phyloP scores from a whole-genome alignment of 1,140 invertebrate species.

The Trichonephila clavipes region DNA sequence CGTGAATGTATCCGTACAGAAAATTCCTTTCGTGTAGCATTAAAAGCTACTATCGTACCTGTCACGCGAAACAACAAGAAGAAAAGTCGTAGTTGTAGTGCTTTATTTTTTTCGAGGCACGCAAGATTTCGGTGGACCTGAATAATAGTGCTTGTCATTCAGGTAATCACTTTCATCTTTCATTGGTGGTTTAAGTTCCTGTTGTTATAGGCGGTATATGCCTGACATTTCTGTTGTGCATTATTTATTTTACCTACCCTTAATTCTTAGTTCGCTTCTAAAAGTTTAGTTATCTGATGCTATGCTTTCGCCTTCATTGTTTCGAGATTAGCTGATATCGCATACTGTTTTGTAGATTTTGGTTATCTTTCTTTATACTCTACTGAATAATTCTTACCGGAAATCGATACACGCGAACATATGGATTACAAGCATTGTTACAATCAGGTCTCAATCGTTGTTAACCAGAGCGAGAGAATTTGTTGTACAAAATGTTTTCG shows the following conservation, averaged over 20 bases:
- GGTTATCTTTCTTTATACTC: neutral
- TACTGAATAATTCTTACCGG: too few species aligned
- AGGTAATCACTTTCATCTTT: constrained; percentile 54
- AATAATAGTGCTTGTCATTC: constrained; percentile 53
- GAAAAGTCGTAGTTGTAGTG: constrained; percentile 38
- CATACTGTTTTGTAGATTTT: neutral
- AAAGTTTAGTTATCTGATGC: neutral
- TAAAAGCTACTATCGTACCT: constrained; percentile 34
- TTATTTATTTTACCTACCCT: constrained; percentile 1
- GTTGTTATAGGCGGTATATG: constrained; percentile 15
- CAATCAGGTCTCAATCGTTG: too few species aligned
- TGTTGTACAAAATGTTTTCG: too few species aligned
- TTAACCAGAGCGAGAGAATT: too few species aligned
- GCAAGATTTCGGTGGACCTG: constrained; percentile 15
- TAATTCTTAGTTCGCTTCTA: neutral
- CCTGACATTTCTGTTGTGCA: neutral
- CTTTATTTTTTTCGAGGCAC: constrained; percentile 1
- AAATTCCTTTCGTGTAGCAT: constrained; percentile 21
- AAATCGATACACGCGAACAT: too few species aligned
- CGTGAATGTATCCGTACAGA: neutral
- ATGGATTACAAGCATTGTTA: too few species aligned
- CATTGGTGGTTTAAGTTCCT: constrained; percentile 54
- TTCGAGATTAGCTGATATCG: neutral
- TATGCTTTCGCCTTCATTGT: neutral
- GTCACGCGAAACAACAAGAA: constrained; percentile 59